phyloP scores from a whole-genome alignment of 2,797 vertebrate genomes.

The Threskiornis aethiopicus region DNA sequence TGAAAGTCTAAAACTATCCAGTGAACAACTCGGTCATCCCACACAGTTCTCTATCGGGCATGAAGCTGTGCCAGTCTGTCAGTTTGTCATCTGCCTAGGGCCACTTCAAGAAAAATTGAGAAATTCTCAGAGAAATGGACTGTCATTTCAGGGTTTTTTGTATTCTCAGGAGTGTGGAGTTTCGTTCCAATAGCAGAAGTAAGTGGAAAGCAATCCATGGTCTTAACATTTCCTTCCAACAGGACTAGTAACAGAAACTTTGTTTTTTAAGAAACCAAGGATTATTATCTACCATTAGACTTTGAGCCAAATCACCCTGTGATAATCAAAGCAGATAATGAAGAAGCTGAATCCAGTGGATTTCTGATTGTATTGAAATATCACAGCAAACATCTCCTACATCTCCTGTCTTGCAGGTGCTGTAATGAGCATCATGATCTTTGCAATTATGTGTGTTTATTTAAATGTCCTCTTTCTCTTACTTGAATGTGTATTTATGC shows the following conservation, averaged over 20 bases:
- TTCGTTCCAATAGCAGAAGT: background rate
- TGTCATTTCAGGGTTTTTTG: background rate
- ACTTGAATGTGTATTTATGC: background rate
- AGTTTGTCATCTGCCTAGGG: background rate
- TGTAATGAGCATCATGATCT: background rate
- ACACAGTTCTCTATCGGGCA: background rate
- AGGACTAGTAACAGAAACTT: background rate
- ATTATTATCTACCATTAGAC: background rate
- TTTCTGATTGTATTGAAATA: conserved; percentile 5
- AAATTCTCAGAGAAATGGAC: background rate
- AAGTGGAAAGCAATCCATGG: background rate
- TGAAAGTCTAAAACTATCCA: background rate
- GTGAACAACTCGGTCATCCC: background rate
- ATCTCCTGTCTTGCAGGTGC: background rate
- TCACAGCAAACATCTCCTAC: background rate
- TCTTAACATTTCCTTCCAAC: conserved; percentile 49
- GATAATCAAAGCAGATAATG: background rate
- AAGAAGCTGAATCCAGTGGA: background rate
- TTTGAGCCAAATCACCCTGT: background rate
- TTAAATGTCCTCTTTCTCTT: background rate
- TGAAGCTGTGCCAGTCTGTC: background rate
- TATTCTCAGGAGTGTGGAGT: background rate
- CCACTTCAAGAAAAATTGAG: background rate
- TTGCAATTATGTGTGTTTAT: background rate
- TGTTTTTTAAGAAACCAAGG: background rate